Conservation (phyloP, 2,113 vertebrate species). For the Colistium nudipinnis region DNA sequence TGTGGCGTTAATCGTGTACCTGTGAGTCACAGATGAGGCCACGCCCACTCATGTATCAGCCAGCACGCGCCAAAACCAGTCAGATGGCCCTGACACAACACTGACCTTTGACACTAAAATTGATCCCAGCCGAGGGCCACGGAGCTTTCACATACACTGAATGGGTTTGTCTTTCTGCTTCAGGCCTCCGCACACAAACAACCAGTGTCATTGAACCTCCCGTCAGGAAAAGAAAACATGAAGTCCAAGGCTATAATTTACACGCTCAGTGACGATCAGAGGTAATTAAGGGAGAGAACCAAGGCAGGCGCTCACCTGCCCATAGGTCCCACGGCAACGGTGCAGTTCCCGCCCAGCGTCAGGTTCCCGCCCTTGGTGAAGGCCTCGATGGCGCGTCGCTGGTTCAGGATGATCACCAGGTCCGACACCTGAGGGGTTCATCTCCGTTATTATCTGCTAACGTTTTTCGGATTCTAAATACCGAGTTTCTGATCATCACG, state of each 20-base stretch:
- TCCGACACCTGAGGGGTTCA: conserved; percentile 88
- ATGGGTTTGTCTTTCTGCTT: not conserved
- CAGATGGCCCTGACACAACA: not conserved
- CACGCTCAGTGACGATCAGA: not conserved
- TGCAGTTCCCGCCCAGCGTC: conserved; percentile 94
- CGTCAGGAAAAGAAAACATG: not conserved
- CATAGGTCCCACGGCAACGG: conserved; percentile 93
- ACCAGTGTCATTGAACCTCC: conserved; percentile 22
- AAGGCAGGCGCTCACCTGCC: conserved; percentile 52
- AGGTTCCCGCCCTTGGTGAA: conserved; percentile 97
- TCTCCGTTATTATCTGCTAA: not conserved
- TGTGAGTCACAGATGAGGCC: not conserved
- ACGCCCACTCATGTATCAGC: conserved; percentile 17
- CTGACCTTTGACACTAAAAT: not conserved
- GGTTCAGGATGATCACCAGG: conserved; percentile 96
- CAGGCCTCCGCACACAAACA: conserved; percentile 19
- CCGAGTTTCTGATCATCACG: too few relatives aligned
- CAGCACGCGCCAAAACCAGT: conserved; percentile 12
- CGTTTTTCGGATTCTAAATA: too few relatives aligned
- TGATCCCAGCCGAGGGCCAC: not conserved
- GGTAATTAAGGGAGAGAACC: conserved; percentile 1
- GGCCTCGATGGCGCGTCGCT: conserved; percentile 92
- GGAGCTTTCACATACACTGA: not conserved
- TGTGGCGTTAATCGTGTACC: not conserved
- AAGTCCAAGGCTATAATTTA: conserved; percentile 18